Evolutionary conservation across 2,113 vertebrate species (phyloP).

Genomic region (Canis aureus): DNA sequence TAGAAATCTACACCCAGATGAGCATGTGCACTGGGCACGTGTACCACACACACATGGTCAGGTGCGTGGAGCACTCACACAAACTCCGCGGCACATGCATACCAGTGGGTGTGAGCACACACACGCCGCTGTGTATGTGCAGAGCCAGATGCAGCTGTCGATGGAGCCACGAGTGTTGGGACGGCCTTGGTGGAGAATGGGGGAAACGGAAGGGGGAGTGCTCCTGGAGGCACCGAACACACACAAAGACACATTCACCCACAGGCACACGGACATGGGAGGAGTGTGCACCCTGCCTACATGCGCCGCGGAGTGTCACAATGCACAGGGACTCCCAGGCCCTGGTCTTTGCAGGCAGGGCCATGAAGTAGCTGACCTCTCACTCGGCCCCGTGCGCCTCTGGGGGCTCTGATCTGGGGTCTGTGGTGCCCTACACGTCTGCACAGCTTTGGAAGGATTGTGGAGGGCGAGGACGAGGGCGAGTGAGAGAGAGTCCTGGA

Average conservation of each 20-base stretch:
- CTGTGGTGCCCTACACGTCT: background rate
- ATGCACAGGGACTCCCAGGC: background rate
- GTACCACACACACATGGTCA: background rate
- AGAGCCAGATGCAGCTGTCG: rapidly evolving
- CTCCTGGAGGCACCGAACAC: background rate
- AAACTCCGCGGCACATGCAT: background rate
- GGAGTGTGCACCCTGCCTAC: no score
- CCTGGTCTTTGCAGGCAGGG: constrained; percentile 17
- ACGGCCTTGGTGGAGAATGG: background rate
- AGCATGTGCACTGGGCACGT: rapidly evolving
- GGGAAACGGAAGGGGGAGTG: background rate
- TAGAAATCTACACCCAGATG: background rate
- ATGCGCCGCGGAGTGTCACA: background rate
- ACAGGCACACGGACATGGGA: no score
- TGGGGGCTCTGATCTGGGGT: constrained; percentile 10
- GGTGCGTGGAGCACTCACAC: rapidly evolving
- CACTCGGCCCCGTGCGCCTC: constrained; percentile 50
- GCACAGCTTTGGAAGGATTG: constrained; percentile 53
- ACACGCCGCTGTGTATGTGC: no score
- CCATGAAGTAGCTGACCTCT: constrained; percentile 71
- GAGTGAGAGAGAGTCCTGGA: background rate
- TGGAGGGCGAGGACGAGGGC: constrained; percentile 32
- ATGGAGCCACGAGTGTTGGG: background rate
- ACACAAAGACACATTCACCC: background rate
- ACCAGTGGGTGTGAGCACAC: background rate